Conservation (phyloP, 2,888 invertebrate species). For the Zaprionus lineosus region DNA sequence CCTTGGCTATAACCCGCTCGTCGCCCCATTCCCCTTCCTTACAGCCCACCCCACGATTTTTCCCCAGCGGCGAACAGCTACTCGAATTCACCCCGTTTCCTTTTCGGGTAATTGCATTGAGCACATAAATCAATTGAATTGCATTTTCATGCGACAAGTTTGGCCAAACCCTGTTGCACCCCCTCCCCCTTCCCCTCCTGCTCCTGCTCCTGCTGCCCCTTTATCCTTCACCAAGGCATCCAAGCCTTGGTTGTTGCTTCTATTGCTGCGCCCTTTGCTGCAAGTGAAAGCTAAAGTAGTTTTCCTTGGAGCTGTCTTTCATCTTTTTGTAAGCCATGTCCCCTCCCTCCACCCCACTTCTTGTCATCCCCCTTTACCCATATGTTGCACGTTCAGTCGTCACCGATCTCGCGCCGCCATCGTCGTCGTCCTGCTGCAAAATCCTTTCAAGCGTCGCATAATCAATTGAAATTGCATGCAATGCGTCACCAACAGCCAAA, state of each 20-base stretch:
- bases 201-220: not conserved
- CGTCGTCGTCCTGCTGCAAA: conserved; percentile 29
- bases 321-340: conserved; percentile 39
- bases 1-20: not conserved
- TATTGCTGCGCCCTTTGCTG: conserved; percentile 38
- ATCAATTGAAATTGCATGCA: conserved; percentile 77
- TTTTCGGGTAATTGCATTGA: conserved; percentile 71
- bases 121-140: conserved; percentile 78
- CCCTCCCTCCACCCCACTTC: not conserved
- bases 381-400: not conserved
- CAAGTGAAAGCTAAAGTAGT: conserved; percentile 68
- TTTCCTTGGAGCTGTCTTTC: conserved; percentile 64
- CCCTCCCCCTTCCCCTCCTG: conserved; percentile 8
- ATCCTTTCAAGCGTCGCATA: conserved; percentile 60
- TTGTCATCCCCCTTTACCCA: not conserved
- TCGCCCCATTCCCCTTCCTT: not conserved
- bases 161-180: conserved; percentile 46
- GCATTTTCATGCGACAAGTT: conserved; percentile 76
- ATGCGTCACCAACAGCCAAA: conserved; percentile 52
- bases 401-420: not conserved
- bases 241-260: not conserved
- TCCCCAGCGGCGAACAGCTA: no score
- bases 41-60: not conserved
- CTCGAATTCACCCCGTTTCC: conserved; percentile 2
- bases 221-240: conserved; percentile 5